Conservation (phyloP, 2,797 vertebrate genomes). For the Trachurus trachurus region DNA sequence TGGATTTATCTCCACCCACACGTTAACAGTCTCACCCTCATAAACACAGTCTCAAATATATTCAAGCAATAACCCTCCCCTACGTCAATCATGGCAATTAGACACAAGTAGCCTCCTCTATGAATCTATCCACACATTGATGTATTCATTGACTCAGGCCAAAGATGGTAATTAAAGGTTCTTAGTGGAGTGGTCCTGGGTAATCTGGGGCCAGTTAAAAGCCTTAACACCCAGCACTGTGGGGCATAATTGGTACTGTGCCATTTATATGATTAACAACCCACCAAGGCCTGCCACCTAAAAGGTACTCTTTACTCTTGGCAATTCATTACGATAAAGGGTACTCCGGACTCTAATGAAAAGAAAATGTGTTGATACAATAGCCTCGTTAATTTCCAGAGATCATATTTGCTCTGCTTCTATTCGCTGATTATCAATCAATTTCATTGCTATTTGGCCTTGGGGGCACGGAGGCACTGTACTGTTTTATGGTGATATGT, state of each 20-base stretch:
- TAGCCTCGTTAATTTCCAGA: constrained; percentile 74
- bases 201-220: constrained; percentile 80
- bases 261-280: constrained; percentile 82
- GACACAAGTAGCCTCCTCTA: constrained; percentile 45
- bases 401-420: constrained; percentile 74
- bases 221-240: constrained; percentile 61
- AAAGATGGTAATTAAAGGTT: constrained; percentile 77
- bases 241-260: constrained; percentile 77
- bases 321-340: constrained; percentile 76
- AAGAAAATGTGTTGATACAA: constrained; percentile 81
- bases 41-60: constrained; percentile 32
- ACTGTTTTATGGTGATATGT: constrained; percentile 72
- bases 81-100: constrained; percentile 62
- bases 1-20: not conserved
- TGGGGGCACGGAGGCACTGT: constrained; percentile 61
- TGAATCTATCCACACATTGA: constrained; percentile 72
- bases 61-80: constrained; percentile 26
- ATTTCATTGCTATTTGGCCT: constrained; percentile 68
- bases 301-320: constrained; percentile 72
- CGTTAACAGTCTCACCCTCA: constrained; percentile 12
- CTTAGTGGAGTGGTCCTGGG: constrained; percentile 67
- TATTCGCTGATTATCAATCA: constrained; percentile 75
- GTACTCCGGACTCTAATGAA: constrained; percentile 77
- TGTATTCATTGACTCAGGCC: constrained; percentile 66
- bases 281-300: constrained; percentile 68